These are phyloP conservation scores for Patiria miniata DNA, from an alignment of 35 echinoderm and acorn worm genomes.

Conservation along the genomic window DNA sequence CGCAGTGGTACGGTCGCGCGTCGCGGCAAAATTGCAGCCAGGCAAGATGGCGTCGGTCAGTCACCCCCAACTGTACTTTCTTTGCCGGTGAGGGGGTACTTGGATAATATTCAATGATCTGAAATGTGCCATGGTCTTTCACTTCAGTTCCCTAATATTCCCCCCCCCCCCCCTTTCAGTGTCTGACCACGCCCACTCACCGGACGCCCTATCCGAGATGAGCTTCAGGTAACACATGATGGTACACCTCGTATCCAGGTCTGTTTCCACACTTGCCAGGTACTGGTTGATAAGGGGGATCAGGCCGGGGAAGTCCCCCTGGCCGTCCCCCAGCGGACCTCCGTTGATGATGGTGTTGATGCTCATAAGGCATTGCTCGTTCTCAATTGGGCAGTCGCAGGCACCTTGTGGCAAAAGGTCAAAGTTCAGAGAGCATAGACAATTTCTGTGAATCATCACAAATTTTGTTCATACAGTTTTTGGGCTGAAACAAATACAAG, in stretches of 20 bases:
- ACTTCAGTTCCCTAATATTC: too few relatives aligned
- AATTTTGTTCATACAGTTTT: too few relatives aligned
- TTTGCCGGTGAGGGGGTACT: too few relatives aligned
- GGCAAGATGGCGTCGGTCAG: too few relatives aligned
- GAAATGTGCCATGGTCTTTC: too few relatives aligned
- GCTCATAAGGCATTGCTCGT: constrained; percentile 70
- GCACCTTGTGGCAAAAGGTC: neutral
- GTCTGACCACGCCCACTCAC: constrained; percentile 36
- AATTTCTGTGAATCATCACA: too few relatives aligned
- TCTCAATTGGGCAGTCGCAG: constrained; percentile 34
- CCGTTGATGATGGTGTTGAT: constrained; percentile 98
- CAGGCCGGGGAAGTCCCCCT: constrained; percentile 80
- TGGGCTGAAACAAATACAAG: too few relatives aligned
- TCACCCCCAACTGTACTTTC: too few relatives aligned
- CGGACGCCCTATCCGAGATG: constrained; percentile 85
- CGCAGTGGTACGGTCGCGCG: too few relatives aligned
- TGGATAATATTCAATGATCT: too few relatives aligned
- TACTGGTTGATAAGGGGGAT: constrained; percentile 89
- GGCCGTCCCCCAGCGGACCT: constrained; percentile 45
- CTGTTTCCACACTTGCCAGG: constrained; percentile 71
- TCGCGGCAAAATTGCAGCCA: too few relatives aligned
- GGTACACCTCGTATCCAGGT: constrained; percentile 90
- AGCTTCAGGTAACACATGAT: constrained; percentile 80
- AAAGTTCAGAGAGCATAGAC: neutral
- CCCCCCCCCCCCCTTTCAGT: too few relatives aligned